These are phyloP conservation scores for Salpingus planirostris DNA, from an alignment of 2,888 invertebrate species.

Conservation along the genomic window DNA sequence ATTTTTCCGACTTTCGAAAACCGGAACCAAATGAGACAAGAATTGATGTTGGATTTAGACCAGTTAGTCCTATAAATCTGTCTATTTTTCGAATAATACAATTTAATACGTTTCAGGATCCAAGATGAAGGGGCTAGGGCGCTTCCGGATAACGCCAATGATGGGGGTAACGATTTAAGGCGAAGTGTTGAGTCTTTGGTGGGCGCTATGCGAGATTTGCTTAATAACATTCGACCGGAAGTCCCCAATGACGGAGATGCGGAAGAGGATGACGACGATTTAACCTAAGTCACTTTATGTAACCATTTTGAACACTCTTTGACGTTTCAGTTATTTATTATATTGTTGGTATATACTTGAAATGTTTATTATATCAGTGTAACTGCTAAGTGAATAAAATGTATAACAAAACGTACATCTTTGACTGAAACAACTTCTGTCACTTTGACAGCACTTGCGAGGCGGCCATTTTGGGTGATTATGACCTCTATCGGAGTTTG, in stretches of 20 bases:
- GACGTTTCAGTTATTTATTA: slow-evolving; percentile 9
- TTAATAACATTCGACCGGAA: slow-evolving; percentile 52
- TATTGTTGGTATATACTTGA: slow-evolving; percentile 15
- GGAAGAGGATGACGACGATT: slow-evolving; percentile 45
- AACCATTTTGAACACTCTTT: slow-evolving; percentile 4
- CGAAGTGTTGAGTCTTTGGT: slow-evolving; percentile 58
- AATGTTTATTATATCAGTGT: slow-evolving; percentile 19
- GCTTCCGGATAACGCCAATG: slow-evolving; percentile 26
- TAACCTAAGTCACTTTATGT: slow-evolving; percentile 18
- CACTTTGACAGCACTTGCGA: too few relatives aligned
- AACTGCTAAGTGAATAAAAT: too few relatives aligned
- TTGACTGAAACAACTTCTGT: too few relatives aligned
- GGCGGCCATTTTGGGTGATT: too few relatives aligned
- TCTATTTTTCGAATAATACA: too few relatives aligned
- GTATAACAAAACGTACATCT: too few relatives aligned
- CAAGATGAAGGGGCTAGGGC: slow-evolving; percentile 34
- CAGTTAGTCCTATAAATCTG: too few relatives aligned
- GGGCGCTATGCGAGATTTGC: slow-evolving; percentile 63
- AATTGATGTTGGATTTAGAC: too few relatives aligned
- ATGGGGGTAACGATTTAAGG: slow-evolving; percentile 46
- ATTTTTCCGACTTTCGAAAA: slow-evolving; percentile 61
- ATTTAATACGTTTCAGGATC: slow-evolving; percentile 19
- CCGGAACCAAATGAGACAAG: too few relatives aligned
- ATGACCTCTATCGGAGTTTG: too few relatives aligned
- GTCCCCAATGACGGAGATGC: slow-evolving; percentile 44